Evolutionary conservation across 2,797 vertebrate species (phyloP), one percentile per base, ranked within the genome.

Genomic region (Halcyon leucocephala): DNA sequence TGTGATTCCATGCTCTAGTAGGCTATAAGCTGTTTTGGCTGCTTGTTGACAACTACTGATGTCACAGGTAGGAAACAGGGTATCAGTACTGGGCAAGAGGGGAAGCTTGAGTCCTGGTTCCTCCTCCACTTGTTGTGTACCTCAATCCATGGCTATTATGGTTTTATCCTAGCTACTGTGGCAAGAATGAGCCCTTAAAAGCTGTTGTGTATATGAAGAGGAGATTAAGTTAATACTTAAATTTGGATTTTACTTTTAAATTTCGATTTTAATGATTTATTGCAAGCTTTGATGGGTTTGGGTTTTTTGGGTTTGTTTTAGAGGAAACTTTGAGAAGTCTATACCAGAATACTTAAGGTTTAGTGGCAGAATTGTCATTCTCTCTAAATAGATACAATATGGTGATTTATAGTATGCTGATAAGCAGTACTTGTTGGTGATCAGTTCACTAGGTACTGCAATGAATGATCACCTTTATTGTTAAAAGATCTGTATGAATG

Each of bases 101-200:
- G 20, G 58, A 86, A 25, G 28, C 15, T 46, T n/a, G 18, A 66
- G 66, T 71, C 0, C 1, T n/a, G 24, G 10, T 42, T 78, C n/a
- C 49, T 60, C 14, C 14, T 71, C 37, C 1, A 0, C 15, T 51
- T 44, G 1, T 49, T 44, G 1, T 25, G 3, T 77, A 12, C 1
- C 1, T 46, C 41, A 83, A 5, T 28, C 6, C 28, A 4, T 12
- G 22, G 8, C 5, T 37, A 28, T 12, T 28, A 49, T 8, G 19
- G 22, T 14, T 16, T 78, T 52, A 39, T 67, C 14, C 44, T 33
- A 42, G 35, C 42, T 77, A 21, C 5, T 8, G 12, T 26, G 29
- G 37, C 29, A 76, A 86, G 35, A 74, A 29, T 1, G 8, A 66
- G 13, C 21, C 33, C 26, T 69, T 49, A 62, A 67, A 87, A 81